phyloP scores from a whole-genome alignment of 2,797 vertebrate genomes.

The Pseudotriccus pelzelni region DNA sequence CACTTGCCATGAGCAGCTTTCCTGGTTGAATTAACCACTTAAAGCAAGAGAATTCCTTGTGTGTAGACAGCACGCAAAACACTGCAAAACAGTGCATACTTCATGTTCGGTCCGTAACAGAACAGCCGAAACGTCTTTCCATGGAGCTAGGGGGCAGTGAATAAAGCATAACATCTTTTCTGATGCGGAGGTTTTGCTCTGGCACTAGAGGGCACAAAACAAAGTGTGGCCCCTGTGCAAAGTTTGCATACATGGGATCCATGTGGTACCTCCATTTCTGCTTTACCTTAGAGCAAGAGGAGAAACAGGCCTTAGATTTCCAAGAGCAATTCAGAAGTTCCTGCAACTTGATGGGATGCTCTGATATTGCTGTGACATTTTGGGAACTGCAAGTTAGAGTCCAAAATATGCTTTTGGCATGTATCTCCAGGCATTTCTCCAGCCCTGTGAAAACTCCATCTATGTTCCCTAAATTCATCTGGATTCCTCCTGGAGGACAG shows the following conservation, averaged over 20 bases:
- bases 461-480: not conserved
- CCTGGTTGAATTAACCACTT: not conserved
- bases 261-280: fast-evolving
- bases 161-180: not conserved
- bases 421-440: not conserved
- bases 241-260: fast-evolving
- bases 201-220: not conserved
- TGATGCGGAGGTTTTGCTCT: not conserved
- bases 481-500: not conserved
- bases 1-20: not conserved
- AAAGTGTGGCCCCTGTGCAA: not conserved
- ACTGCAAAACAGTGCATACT: not conserved
- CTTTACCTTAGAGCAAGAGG: not conserved
- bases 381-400: not conserved
- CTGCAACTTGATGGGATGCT: not conserved
- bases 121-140: not conserved
- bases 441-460: not conserved
- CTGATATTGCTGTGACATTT: not conserved
- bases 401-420: not conserved
- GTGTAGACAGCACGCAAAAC: fast-evolving
- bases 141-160: not conserved
- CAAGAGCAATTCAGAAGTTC: not conserved
- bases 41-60: not conserved
- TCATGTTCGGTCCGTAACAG: not conserved
- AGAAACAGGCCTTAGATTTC: not conserved